Evolutionary conservation across 2,113 vertebrate species (phyloP).

Genomic region (Leptodactylus fuscus): DNA sequence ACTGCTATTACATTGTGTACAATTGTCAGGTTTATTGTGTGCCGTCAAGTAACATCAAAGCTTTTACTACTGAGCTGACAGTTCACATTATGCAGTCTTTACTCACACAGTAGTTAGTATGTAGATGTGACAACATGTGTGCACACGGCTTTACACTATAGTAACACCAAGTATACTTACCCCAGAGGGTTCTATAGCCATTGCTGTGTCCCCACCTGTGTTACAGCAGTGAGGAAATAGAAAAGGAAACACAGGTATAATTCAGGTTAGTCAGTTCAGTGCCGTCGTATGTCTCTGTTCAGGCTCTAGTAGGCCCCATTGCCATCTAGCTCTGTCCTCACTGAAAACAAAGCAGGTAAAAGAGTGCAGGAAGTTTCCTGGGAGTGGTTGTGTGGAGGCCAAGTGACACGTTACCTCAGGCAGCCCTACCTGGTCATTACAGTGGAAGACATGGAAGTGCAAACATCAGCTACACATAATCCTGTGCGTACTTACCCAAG

Average conservation of each 20-base stretch:
- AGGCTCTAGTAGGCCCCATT: neutral
- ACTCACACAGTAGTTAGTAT: too few species aligned
- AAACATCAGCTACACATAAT: neutral
- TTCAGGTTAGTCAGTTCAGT: too few species aligned
- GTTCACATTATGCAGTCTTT: too few species aligned
- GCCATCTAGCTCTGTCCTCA: neutral
- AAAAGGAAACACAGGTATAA: neutral
- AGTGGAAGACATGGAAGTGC: neutral
- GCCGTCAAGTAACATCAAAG: neutral
- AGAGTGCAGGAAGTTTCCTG: constrained; percentile 23
- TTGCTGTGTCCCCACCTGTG: neutral
- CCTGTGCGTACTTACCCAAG: neutral
- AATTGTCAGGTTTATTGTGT: neutral
- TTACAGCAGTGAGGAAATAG: neutral
- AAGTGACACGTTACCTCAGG: constrained; percentile 53
- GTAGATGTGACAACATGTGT: neutral
- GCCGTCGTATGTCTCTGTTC: too few species aligned
- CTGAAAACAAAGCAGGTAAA: neutral
- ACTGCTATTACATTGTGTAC: too few species aligned
- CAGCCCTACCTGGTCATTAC: constrained; percentile 10
- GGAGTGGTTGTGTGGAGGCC: constrained; percentile 24
- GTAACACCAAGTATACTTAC: neutral
- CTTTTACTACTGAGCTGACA: neutral
- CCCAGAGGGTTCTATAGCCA: constrained; percentile 30
- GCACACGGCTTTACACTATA: too few species aligned